Base-by-base conservation (phyloP, 2,797 vertebrate genomes). In the Poecilia gillii region DNA sequence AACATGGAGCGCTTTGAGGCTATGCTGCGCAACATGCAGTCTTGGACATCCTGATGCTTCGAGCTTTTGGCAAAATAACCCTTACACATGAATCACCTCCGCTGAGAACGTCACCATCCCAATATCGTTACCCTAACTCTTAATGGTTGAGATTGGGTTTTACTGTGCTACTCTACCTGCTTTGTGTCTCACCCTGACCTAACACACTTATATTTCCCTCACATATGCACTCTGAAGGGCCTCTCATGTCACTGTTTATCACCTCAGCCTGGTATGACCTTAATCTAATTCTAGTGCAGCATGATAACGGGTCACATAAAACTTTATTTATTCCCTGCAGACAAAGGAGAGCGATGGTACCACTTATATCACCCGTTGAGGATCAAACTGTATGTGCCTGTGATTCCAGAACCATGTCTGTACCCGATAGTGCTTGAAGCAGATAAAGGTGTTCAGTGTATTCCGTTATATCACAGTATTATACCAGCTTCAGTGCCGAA, bases 21-120 rank as follows among this genome's bases (percentile, higher is more conserved):
- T 84, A 99, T 99, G 98, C 97, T 99, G 89, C 96, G 95, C 88
- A 98, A 97, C 95, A 98, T 99, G 96, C 98, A 99, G 95, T 97
- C 97, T 2, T 96, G 98, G 96, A 97, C 97, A 51, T 97, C 97
- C 90, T 99, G 97, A 99, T 51, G 81, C 85, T 86, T 78, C 76
- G 81, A 77, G 94, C 89, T 97, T 97, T 0, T 97, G 97, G 71
- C 71, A 73, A 84, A 85, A 71, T 75, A 62, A 77, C 45, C 82
- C 78, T 73, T 28, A 55, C 43, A 85, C 78, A 88, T 73, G 0
- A 80, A 74, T 87, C 90, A 76, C 84, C 84, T 92, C 88, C 2
- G 25, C 77, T 72, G 82, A 84, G 78, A 86, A 74, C 39, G 1
- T 72, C 49, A 86, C 39, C 66, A 49, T 79, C 74, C 59, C 20